Evolutionary conservation across 2,888 invertebrate genomes (phyloP), one percentile per base, ranked within the genome.

Genomic region (Serripes groenlandicus): DNA sequence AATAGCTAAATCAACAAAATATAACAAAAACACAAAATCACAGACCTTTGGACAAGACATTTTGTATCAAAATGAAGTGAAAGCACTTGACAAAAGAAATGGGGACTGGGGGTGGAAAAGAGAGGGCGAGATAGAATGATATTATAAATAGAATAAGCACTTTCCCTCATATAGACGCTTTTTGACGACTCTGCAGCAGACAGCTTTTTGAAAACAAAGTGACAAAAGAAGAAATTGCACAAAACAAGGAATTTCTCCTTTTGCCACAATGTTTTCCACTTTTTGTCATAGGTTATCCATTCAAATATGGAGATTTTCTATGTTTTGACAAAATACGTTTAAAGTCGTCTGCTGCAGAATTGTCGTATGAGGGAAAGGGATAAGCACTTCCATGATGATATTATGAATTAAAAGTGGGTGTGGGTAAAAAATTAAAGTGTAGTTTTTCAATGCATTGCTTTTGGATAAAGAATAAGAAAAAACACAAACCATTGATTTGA

Each of bases 21-120:
- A 26, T 66, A 66, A 66, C 62, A 62, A 34, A 62, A n/a, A 62
- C 35, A 66, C 66, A 66, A 42, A 64, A 66, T 66, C 66, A 66
- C 66, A 66, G 66, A 66, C 66, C 66, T 66, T 66, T 66, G 4
- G 66, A 66, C 66, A 42, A 66, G 42, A 66, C 66, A 64, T 35
- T n/a, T 34, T 64, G 21, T 66, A 42, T 42, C 15, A 11, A 64
- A 26, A 66, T 66, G 18, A 23, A 26, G 42, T n/a, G 26, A 66
- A 34, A 66, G 66, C 66, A 66, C 66, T 66, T 66, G n/a, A 66
- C 42, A 66, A 23, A 42, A 42, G 56, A 66, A 66, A 11, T 1
- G 23, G 62, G 62, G 32, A 21, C n/a, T 32, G 34, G 62, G 62
- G 62, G 26, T 1, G 5, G 42, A 35, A 42, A 28, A 42, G 3